Conservation (phyloP, 2,113 vertebrate genomes). For the Alligator sinensis region DNA sequence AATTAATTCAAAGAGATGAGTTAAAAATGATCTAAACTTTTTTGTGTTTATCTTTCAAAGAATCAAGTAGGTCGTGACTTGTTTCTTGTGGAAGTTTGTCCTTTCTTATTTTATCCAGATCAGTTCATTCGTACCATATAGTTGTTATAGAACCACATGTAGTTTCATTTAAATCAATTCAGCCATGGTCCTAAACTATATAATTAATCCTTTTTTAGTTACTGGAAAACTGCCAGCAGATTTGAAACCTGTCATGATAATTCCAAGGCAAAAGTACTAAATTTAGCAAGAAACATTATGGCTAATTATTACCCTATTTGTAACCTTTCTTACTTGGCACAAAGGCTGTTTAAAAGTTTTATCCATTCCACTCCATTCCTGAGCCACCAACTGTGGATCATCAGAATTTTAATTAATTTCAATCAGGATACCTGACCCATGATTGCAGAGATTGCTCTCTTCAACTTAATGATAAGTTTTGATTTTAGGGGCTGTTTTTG, state of each 20-base stretch:
- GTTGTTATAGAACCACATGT: not conserved
- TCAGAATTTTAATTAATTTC: conserved; percentile 56
- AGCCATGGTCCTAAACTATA: conserved; percentile 3
- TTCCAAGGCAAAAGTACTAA: conserved; percentile 65
- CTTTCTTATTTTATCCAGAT: not conserved
- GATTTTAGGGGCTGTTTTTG: not conserved
- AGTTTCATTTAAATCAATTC: conserved; percentile 41
- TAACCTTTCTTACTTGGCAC: conserved; percentile 25
- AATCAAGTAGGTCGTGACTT: conserved; percentile 19
- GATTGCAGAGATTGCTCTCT: conserved; percentile 35
- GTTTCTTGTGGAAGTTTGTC: not conserved
- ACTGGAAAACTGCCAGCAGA: conserved; percentile 58
- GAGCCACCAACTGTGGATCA: not conserved
- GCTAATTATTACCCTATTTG: conserved; percentile 46
- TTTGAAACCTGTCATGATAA: conserved; percentile 67
- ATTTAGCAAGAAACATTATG: conserved; percentile 54
- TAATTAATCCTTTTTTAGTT: conserved; percentile 55
- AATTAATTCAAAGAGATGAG: conserved; percentile 49
- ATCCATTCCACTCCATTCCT: not conserved
- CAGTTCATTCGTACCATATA: conserved; percentile 3
- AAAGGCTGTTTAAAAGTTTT: conserved; percentile 34
- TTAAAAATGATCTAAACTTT: conserved; percentile 26
- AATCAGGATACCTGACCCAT: conserved; percentile 1
- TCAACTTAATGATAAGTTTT: conserved; percentile 34
- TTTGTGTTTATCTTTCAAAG: not conserved